Evolutionary conservation across 1,140 invertebrate genomes (phyloP), one percentile per base, ranked within the genome.

Genomic region (Palaemon carinicauda): DNA sequence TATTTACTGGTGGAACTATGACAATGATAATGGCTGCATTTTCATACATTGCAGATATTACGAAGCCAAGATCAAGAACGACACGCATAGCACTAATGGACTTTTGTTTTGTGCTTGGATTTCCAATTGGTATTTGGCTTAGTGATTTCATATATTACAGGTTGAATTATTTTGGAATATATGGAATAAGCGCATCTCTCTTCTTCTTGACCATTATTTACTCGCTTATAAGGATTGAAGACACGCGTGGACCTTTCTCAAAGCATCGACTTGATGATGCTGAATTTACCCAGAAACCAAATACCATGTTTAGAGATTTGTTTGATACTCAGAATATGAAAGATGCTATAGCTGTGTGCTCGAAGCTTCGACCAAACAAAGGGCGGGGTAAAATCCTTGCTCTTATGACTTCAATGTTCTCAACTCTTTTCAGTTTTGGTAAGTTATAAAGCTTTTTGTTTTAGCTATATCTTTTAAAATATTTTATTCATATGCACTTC

Each of bases 11-110:
- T 5, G 87, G 80, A 29, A 24, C 29, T 50, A 71, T 74, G 5
- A 83, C 79, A 14, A 27, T 83, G 4, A 51, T 88, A 29, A 88
- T 88, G 87, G 80, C 87, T 41, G 17, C 33, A 27, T 88, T 65
- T 71, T 73, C 82, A 31, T 88, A 88, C 41, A 73, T 88, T 7
- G 17, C 77, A 17, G 87, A 88, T 21, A 88, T 88, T 31, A 83
- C 87, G 2, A 80, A 53, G 69, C 5, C 54, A 33, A 21, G 50
- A 17, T 19, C 77, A 14, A 52, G 84, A n/a, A 86, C 84, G 7
- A 86, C 54, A 29, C 77, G 84, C n/a, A 80, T 86, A 73, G 84
- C 84, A 15, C 56, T 86, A 7, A 3, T 86, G 50, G 84, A 86
- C 65, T 54, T 86, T 12, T 41, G 41, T 3, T 73, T 86, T 12